Percentiles rank a stretch among this genome's conserved stretches.
These are phyloP conservation scores for Hippocampus barbouri DNA, from an alignment of 2,113 vertebrate genomes.

Conservation along the genomic window DNA sequence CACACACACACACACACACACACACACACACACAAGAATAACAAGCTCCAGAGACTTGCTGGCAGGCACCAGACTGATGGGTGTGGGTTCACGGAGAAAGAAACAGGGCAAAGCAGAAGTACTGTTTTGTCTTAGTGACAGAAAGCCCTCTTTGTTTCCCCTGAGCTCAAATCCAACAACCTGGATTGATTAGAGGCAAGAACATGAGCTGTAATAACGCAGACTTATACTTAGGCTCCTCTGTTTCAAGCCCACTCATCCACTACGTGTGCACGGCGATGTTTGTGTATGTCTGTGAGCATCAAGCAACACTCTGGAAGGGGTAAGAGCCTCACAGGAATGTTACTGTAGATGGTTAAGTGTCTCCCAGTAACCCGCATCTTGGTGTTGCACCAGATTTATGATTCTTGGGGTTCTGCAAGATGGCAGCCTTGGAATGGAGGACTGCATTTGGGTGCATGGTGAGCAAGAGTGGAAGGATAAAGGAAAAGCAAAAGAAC, in stretches of 20 bases:
- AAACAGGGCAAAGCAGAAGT: constrained; percentile 32
- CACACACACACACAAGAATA: constrained; percentile 25
- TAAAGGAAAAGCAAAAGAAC: constrained; percentile 26
- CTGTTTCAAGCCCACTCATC: constrained; percentile 49
- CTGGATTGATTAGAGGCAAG: constrained; percentile 55
- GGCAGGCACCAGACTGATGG: constrained; percentile 46
- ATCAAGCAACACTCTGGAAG: constrained; percentile 24
- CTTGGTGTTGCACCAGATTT: constrained; percentile 58
- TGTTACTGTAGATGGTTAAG: constrained; percentile 57
- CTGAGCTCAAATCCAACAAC: constrained; percentile 44
- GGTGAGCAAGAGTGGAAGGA: constrained; percentile 37
- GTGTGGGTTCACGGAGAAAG: constrained; percentile 41
- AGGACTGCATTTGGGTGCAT: constrained; percentile 26
- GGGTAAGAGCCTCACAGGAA: constrained; percentile 39
- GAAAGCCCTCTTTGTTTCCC: constrained; percentile 59
- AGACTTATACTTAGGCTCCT: constrained; percentile 37
- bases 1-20: constrained; percentile 23
- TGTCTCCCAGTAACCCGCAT: constrained; percentile 59
- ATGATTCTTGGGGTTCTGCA: constrained; percentile 49
- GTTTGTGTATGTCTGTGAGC: constrained; percentile 8
- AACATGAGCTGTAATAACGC: constrained; percentile 56
- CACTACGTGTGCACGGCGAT: constrained; percentile 6
- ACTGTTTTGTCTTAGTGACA: constrained; percentile 36
- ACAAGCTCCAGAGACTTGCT: constrained; percentile 44
- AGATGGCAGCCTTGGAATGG: constrained; percentile 62